phyloP scores from a whole-genome alignment of 2,797 vertebrate genomes.

The Neomorphus geoffroyi region DNA sequence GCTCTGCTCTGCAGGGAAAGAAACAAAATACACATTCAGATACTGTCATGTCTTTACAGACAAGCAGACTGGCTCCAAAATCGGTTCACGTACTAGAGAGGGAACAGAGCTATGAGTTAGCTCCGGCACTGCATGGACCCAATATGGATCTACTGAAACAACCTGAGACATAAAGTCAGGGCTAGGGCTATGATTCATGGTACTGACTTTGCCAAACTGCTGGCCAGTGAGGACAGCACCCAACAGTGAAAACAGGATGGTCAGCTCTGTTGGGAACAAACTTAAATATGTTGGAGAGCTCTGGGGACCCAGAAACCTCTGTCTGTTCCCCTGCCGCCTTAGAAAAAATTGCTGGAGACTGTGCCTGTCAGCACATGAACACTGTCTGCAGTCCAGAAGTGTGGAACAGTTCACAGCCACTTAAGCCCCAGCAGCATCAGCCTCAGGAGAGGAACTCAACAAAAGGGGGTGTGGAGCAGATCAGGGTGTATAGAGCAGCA shows the following conservation, averaged over 20 bases:
- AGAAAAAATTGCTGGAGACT: background rate
- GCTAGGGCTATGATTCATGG: background rate
- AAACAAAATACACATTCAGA: background rate
- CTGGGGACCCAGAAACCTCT: background rate
- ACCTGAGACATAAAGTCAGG: background rate
- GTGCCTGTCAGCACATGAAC: background rate
- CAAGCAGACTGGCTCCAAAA: background rate
- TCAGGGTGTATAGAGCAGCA: background rate
- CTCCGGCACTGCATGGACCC: background rate
- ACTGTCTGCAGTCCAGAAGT: background rate
- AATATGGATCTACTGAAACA: background rate
- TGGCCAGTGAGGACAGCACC: background rate
- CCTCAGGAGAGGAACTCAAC: background rate
- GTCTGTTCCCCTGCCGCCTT: background rate
- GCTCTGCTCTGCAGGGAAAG: background rate
- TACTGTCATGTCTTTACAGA: background rate
- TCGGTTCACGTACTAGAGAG: background rate
- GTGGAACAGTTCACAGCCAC: background rate
- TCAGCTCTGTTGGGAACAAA: background rate
- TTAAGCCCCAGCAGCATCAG: rapidly evolving
- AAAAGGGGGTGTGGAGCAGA: background rate
- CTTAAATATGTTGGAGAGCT: background rate
- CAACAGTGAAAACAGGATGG: background rate
- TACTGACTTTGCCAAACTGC: background rate
- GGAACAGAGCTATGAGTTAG: background rate